Conservation (phyloP, 1,140 invertebrate genomes). For the Campoletis sonorensis region DNA sequence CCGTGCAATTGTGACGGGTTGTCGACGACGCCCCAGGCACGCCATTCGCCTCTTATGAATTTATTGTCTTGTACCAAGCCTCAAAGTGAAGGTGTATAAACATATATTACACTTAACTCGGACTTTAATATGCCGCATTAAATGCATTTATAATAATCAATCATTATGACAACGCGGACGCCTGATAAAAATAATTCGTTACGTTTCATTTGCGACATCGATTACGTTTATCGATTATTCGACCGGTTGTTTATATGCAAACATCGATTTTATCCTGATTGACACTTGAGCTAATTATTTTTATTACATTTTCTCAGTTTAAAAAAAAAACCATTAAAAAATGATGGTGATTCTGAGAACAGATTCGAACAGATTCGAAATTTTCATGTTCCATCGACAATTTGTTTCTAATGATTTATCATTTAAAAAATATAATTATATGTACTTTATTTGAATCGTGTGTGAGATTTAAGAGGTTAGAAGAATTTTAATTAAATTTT, state of each 20-base stretch:
- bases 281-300: not conserved
- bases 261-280: not conserved
- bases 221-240: slow-evolving; percentile 3
- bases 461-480: too few species aligned
- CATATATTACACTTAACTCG: slow-evolving; percentile 1
- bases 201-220: not conserved
- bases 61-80: slow-evolving; percentile 17
- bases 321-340: too few species aligned
- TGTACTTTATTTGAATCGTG: too few species aligned
- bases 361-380: too few species aligned
- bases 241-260: not conserved
- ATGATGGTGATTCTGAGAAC: too few species aligned
- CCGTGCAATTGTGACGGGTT: slow-evolving; percentile 20
- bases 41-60: slow-evolving; percentile 20
- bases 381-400: too few species aligned
- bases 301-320: too few species aligned
- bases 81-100: slow-evolving; percentile 11
- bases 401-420: too few species aligned
- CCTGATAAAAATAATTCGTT: slow-evolving; percentile 14
- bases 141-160: slow-evolving; percentile 1
- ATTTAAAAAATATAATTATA: too few species aligned
- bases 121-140: slow-evolving; percentile 3
- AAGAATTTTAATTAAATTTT: too few species aligned
- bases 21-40: slow-evolving; percentile 24
- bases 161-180: slow-evolving; percentile 22